Evolutionary conservation across 2,888 invertebrate species (phyloP), one percentile per base, ranked within the genome.

Genomic region (Leistus spinibarbis): DNA sequence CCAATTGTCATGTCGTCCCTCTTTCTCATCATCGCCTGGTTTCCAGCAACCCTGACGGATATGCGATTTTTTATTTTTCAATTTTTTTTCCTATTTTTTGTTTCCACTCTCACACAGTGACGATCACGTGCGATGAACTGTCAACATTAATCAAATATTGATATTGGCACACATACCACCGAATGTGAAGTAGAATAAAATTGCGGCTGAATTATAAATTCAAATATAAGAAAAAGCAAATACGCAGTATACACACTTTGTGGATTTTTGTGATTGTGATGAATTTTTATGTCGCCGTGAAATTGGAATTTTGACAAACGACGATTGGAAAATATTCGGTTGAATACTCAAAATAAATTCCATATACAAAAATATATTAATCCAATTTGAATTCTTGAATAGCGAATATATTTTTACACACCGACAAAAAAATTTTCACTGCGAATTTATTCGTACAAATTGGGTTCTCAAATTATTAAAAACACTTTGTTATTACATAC

Each of bases 1-100:
- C 71, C 71, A 71, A 71, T 71, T 71, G 71, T 64, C 54, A 56
- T 64, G 56, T 68, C 57, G 57, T 20, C 27, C 24, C n/a, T 24
- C 22, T 53, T 20, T 70, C 17, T 60, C 67, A 56, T 19, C 60
- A 22, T 60, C 54, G 56, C 23, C 56, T 54, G 53, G 54, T 68
- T 53, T 57, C 13, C 1, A 10, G 13, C 40, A 10, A 40, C 40
- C 27, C 27, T 54, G 69, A 69, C 57, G 57, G 60, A 16, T 69
- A 57, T 23, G 23, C 16, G 57, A 57, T 60, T 69, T 69, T 68
- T 65, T 65, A 13, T 57, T 62, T 62, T 62, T 20, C 54, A 54
- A 19, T 22, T 67, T 67, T 67, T 54, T 67, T 67, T 67, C 67
- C 67, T n/a, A 27, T 7, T 27, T 40, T 0, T 40, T 40, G 7